Conservation (phyloP, 2,888 invertebrate species). For the Thyatira batis region DNA sequence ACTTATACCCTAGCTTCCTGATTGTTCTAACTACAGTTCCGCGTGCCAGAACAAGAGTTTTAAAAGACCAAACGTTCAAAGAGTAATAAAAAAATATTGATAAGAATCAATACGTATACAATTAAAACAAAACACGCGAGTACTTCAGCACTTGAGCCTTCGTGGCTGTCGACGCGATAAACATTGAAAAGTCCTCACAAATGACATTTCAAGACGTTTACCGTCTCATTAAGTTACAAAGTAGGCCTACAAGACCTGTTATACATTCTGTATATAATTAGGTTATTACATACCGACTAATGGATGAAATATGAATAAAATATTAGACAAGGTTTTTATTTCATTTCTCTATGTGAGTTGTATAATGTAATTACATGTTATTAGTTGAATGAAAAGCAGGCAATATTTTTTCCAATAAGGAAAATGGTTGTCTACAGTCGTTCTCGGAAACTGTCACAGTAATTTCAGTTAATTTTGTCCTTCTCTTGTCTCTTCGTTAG, state of each 20-base stretch:
- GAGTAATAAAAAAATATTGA: too few species aligned
- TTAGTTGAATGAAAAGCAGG: background rate
- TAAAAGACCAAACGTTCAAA: too few species aligned
- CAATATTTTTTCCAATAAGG: background rate
- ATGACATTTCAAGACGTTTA: background rate
- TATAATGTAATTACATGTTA: background rate
- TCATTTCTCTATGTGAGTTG: background rate
- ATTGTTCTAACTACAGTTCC: too few species aligned
- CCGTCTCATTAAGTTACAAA: background rate
- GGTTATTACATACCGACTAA: background rate
- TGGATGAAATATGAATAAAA: background rate
- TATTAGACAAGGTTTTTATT: too few species aligned
- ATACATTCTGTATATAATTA: background rate
- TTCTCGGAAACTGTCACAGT: background rate
- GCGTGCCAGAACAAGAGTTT: too few species aligned
- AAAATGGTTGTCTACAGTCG: background rate
- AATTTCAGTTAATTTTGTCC: background rate
- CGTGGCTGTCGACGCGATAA: slow-evolving; percentile 1
- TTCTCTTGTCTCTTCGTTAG: background rate
- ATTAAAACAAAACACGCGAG: slow-evolving; percentile 34
- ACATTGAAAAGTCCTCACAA: slow-evolving; percentile 5
- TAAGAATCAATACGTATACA: too few species aligned
- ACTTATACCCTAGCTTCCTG: too few species aligned
- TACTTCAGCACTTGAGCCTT: slow-evolving; percentile 1
- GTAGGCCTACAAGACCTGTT: background rate